Conservation (phyloP, 2,113 vertebrate genomes). For the Paratilapia polleni region DNA sequence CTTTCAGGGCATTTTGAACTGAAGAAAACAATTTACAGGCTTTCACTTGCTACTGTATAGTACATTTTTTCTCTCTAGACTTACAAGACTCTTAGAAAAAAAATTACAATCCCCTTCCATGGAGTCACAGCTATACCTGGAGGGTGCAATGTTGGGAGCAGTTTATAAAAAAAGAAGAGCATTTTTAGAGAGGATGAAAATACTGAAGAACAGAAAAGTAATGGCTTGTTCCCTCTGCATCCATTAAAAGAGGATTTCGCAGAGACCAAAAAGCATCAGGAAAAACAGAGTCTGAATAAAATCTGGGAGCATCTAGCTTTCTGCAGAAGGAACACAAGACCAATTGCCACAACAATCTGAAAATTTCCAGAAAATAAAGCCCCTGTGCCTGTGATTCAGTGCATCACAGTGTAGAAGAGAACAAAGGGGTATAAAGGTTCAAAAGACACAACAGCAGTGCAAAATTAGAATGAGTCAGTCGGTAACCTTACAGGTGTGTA, state of each 20-base stretch:
- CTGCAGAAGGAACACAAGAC: not conserved
- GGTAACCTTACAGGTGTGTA: slow-evolving; percentile 11
- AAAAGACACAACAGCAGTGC: not conserved
- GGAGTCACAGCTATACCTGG: not conserved
- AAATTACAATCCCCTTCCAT: not conserved
- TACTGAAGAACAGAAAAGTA: not conserved
- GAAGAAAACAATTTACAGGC: slow-evolving; percentile 2
- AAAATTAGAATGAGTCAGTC: slow-evolving; percentile 21
- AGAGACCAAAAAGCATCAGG: not conserved
- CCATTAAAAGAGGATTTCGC: not conserved
- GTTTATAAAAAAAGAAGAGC: not conserved
- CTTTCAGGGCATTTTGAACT: not conserved
- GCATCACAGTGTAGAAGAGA: not conserved
- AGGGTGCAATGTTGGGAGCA: not conserved
- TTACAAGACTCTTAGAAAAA: not conserved
- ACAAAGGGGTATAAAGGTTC: not conserved
- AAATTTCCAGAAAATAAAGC: not conserved
- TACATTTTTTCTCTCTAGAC: not conserved
- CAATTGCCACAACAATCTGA: not conserved
- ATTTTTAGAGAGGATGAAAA: slow-evolving; percentile 2
- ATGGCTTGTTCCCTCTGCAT: not conserved
- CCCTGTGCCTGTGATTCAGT: not conserved
- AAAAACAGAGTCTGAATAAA: not conserved
- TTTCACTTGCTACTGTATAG: not conserved
- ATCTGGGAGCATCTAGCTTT: not conserved